Evolutionary conservation across 2,113 vertebrate species (phyloP).

Genomic region (Reinhardtius hippoglossoides): DNA sequence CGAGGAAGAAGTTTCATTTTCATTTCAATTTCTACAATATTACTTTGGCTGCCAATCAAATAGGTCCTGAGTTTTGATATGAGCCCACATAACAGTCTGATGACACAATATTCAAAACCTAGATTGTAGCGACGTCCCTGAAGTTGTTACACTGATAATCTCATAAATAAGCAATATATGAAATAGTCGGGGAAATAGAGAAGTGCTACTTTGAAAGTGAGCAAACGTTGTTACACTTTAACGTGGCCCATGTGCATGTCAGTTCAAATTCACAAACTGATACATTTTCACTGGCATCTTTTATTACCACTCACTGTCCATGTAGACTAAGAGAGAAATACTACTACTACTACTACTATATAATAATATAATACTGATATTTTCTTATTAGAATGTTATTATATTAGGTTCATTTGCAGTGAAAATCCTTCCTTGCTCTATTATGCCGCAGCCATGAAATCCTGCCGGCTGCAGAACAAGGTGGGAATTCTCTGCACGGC

Average conservation of each 20-base stretch:
- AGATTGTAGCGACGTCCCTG: not conserved
- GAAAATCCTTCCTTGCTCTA: constrained; percentile 4
- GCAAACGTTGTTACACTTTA: not conserved
- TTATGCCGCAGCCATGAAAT: constrained; percentile 16
- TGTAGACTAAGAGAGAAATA: constrained; percentile 1
- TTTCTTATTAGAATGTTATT: constrained; percentile 6
- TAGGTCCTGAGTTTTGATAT: constrained; percentile 11
- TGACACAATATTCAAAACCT: constrained; percentile 24
- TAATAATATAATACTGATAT: not conserved
- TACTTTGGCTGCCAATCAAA: constrained; percentile 39
- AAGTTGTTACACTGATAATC: constrained; percentile 11
- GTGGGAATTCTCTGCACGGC: constrained; percentile 29
- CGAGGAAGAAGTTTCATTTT: constrained; percentile 13
- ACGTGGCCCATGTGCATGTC: not conserved
- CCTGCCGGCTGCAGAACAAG: constrained; percentile 20
- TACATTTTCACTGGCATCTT: constrained; percentile 12
- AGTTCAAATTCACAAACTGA: constrained; percentile 13
- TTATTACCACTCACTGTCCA: constrained; percentile 13
- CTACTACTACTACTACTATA: too few relatives aligned
- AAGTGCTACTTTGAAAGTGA: not conserved
- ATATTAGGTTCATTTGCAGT: constrained; percentile 35
- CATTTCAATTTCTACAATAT: constrained; percentile 37
- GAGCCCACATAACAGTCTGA: constrained; percentile 1
- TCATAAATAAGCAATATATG: constrained; percentile 11
- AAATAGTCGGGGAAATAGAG: not conserved